A percentile compares a stretch with the other conserved stretches of the same genome.
These are phyloP conservation scores for Perca schrenkii DNA, from an alignment of 2,113 vertebrate genomes.

Conservation along the genomic window DNA sequence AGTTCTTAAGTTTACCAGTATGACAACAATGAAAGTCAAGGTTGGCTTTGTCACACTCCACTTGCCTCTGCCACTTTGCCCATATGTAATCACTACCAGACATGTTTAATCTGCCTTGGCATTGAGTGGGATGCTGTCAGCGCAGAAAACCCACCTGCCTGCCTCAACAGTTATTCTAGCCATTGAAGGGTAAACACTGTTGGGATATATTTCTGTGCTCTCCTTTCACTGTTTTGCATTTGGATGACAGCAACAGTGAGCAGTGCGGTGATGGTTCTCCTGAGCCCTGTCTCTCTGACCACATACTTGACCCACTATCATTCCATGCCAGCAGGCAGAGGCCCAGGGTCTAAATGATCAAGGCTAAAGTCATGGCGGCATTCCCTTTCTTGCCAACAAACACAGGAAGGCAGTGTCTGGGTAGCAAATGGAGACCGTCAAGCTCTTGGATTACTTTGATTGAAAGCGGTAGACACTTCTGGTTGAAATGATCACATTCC, in stretches of 20 bases:
- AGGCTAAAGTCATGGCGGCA: slow-evolving; percentile 20
- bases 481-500: slow-evolving; percentile 1
- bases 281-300: slow-evolving; percentile 15
- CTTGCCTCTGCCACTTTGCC: slow-evolving; percentile 16
- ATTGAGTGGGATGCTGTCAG: slow-evolving; percentile 27
- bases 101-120: slow-evolving; percentile 55
- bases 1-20: neutral
- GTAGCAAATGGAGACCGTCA: slow-evolving; percentile 3
- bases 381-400: slow-evolving; percentile 17
- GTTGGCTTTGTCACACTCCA: slow-evolving; percentile 38
- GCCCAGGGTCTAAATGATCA: slow-evolving; percentile 26
- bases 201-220: slow-evolving; percentile 4
- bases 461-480: neutral
- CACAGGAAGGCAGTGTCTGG: slow-evolving; percentile 1
- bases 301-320: slow-evolving; percentile 29
- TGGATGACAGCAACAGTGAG: slow-evolving; percentile 19
- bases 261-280: slow-evolving; percentile 17
- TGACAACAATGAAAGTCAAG: slow-evolving; percentile 41
- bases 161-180: slow-evolving; percentile 27
- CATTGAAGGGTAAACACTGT: slow-evolving; percentile 43
- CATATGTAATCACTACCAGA: slow-evolving; percentile 39
- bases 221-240: slow-evolving; percentile 27
- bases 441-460: slow-evolving; percentile 21
- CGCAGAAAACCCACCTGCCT: slow-evolving; percentile 31
- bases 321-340: slow-evolving; percentile 25